phyloP scores from a whole-genome alignment of 92 coral and sea anemone genomes.

The Bergia puertoricense region DNA sequence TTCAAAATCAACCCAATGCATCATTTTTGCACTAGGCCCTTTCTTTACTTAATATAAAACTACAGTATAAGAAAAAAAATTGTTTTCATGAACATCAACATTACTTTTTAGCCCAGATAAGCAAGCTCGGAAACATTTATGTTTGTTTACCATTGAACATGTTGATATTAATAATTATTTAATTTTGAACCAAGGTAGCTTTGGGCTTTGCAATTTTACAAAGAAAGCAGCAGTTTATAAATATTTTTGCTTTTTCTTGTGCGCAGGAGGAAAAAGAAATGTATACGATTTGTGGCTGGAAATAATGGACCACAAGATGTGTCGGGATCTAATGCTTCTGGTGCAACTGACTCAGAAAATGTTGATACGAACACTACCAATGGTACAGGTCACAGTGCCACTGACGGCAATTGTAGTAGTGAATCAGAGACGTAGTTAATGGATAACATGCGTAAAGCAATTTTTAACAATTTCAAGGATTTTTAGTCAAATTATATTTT shows the following conservation, averaged over 20 bases:
- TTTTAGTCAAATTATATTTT: not conserved
- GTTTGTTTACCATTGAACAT: too few relatives aligned
- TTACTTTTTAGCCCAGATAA: too few relatives aligned
- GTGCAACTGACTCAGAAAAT: slow-evolving; percentile 82
- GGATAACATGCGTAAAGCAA: not conserved
- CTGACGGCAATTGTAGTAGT: slow-evolving; percentile 43
- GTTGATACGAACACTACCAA: slow-evolving; percentile 66
- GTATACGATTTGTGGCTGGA: slow-evolving; percentile 93
- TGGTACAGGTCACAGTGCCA: slow-evolving; percentile 29
- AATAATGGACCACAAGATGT: slow-evolving; percentile 76
- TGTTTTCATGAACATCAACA: too few relatives aligned
- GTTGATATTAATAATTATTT: too few relatives aligned
- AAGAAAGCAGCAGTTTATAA: too few relatives aligned
- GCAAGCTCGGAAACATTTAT: too few relatives aligned
- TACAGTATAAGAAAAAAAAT: too few relatives aligned
- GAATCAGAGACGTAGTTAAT: slow-evolving; percentile 32
- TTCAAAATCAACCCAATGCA: too few relatives aligned
- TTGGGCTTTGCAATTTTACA: too few relatives aligned
- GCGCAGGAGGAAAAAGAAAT: slow-evolving; percentile 97
- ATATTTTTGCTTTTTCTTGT: not conserved
- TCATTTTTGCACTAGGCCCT: too few relatives aligned
- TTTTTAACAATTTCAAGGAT: slow-evolving; percentile 30
- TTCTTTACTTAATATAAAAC: too few relatives aligned
- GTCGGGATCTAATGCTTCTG: slow-evolving; percentile 57
- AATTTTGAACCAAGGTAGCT: too few relatives aligned